Evolutionary conservation across 1,140 invertebrate genomes (phyloP).

Genomic region (Rhynchophorus ferrugineus): DNA sequence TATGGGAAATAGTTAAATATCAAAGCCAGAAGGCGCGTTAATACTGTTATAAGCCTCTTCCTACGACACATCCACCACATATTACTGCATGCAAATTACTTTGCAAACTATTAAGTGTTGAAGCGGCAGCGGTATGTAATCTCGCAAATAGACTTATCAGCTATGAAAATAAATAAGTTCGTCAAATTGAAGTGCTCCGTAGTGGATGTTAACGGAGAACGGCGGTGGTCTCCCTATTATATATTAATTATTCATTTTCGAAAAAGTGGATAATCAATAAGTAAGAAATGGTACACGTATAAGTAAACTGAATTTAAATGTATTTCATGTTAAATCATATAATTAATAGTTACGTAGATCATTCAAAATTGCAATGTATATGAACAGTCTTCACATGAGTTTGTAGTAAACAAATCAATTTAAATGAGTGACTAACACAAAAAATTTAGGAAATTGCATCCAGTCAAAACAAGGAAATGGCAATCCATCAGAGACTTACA

Average conservation of each 20-base stretch:
- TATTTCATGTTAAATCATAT: too few species aligned
- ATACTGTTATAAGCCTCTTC: background rate
- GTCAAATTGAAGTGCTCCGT: background rate
- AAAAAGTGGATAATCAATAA: too few species aligned
- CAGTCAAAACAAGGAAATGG: too few species aligned
- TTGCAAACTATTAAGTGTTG: background rate
- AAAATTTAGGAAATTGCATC: too few species aligned
- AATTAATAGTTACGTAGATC: too few species aligned
- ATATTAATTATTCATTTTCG: background rate
- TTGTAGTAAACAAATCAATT: too few species aligned
- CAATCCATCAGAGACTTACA: too few species aligned
- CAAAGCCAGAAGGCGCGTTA: background rate
- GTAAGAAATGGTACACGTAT: too few species aligned
- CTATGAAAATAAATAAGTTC: background rate
- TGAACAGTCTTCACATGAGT: too few species aligned
- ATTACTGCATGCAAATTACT: background rate
- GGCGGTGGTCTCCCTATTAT: background rate
- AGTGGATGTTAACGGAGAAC: background rate
- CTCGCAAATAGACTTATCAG: background rate
- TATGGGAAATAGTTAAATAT: conserved; percentile 1
- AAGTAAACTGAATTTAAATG: too few species aligned
- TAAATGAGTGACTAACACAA: too few species aligned
- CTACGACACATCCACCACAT: background rate
- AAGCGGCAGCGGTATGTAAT: background rate
- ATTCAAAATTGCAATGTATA: too few species aligned